Evolutionary conservation across 1,140 invertebrate species (phyloP).

Genomic region (Zaprionus tsacasi): DNA sequence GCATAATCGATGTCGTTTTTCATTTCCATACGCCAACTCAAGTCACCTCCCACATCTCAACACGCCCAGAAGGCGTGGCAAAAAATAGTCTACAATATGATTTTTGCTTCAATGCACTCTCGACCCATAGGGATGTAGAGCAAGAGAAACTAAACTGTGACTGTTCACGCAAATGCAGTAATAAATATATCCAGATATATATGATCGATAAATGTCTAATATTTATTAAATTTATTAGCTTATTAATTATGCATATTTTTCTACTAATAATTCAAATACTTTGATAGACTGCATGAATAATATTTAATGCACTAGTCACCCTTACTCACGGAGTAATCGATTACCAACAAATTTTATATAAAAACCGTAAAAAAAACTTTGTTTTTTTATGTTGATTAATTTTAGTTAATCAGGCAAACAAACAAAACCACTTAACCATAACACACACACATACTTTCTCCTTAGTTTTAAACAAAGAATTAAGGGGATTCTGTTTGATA

Average conservation of each 20-base stretch:
- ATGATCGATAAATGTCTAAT: neutral
- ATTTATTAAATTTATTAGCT: neutral
- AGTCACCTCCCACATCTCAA: neutral
- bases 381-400: neutral
- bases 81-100: slow-evolving; percentile 50
- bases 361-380: neutral
- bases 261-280: too few relatives aligned
- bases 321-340: neutral
- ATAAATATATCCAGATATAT: neutral
- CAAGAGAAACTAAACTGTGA: slow-evolving; percentile 10
- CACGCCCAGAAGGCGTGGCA: slow-evolving; percentile 30
- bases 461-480: slow-evolving; percentile 4
- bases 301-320: too few relatives aligned
- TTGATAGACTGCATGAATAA: too few relatives aligned
- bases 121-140: slow-evolving; percentile 6
- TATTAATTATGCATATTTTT: neutral
- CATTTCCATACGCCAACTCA: slow-evolving; percentile 51
- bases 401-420: neutral
- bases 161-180: neutral
- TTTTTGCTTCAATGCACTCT: slow-evolving; percentile 46
- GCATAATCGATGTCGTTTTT: slow-evolving; percentile 74
- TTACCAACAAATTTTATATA: too few relatives aligned
- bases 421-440: neutral
- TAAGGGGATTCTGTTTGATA: neutral
- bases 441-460: neutral